Conservation (phyloP, 2,888 invertebrate genomes). For the Cephus nigrinus region DNA sequence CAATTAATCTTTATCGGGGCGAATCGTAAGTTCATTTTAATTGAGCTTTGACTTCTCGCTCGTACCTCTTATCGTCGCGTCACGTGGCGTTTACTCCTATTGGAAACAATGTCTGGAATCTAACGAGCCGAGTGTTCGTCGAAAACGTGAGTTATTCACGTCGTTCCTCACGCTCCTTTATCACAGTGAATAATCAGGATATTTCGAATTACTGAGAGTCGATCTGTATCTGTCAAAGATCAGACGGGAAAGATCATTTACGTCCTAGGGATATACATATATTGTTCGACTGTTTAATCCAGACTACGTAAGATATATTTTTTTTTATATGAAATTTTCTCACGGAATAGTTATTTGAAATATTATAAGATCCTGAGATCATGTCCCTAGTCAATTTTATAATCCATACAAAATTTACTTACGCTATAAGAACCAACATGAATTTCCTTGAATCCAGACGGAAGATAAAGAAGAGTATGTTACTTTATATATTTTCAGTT, state of each 20-base stretch:
- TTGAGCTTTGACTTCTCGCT: neutral
- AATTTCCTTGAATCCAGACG: neutral
- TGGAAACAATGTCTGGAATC: neutral
- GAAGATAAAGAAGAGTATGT: neutral
- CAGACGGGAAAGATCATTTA: neutral
- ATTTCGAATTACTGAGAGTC: neutral
- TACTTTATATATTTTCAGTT: neutral
- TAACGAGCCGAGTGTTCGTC: neutral
- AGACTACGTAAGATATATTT: neutral
- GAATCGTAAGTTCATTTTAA: neutral
- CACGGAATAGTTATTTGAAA: neutral
- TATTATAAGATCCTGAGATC: neutral
- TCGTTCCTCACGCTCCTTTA: neutral
- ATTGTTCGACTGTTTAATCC: neutral
- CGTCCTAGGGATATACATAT: neutral
- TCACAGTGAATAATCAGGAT: neutral
- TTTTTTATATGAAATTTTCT: neutral
- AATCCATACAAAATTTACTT: slow-evolving; percentile 24
- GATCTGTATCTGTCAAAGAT: neutral
- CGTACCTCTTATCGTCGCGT: neutral
- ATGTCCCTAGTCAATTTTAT: slow-evolving; percentile 10
- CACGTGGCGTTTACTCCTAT: neutral
- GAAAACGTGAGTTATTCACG: neutral
- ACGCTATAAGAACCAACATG: neutral
- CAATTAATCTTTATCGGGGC: slow-evolving; percentile 6